Base-by-base conservation (phyloP, 1,140 invertebrate species). In the Ganaspis sp. region DNA sequence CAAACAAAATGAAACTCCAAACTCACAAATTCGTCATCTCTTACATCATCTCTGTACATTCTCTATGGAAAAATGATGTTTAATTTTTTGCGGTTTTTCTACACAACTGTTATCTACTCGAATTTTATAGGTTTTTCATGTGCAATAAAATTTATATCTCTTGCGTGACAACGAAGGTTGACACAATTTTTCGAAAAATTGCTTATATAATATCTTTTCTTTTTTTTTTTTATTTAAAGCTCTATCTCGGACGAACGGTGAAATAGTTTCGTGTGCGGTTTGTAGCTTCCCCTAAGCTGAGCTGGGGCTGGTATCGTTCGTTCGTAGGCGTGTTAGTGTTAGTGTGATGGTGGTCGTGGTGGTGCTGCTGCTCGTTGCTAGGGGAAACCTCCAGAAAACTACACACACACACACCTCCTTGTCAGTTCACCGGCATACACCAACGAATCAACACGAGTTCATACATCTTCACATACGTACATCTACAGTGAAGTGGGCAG, bases 311-410 rank as follows among this genome's bases (percentile, higher is more conserved):
- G 85, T 83, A 83, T 81, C 77, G 45, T 45, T 80, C 72, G 74
- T 77, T 34, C 58, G 23, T 75, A 53, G 64, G 74, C 70, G 70
- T 64, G 58, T 15, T 64, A 29, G 23, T 84, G 83, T 85, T 85
- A 84, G 83, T 85, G 87, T 82, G 83, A 76, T 78, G 40, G 54
- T 79, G 76, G 73, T 76, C 71, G 72, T 70, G 76, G 73, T 74
- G 81, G 79, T 84, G 83, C 86, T 85, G 84, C 84, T 85, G 87
- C 87, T 88, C 86, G 90, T 90, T 91, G 90, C 90, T 87, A 91
- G 85, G 89, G 89, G 90, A 91, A 89, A 90, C 90, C 89, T 90
- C 88, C 86, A 91, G 90, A 91, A 91, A 91, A 90, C 89, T 89
- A 86, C 80, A 86, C 86, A 85, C 85, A 86, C 82, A 82, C 79